Conservation (phyloP, 2,797 vertebrate genomes). For the Petrocephalus sullivani region DNA sequence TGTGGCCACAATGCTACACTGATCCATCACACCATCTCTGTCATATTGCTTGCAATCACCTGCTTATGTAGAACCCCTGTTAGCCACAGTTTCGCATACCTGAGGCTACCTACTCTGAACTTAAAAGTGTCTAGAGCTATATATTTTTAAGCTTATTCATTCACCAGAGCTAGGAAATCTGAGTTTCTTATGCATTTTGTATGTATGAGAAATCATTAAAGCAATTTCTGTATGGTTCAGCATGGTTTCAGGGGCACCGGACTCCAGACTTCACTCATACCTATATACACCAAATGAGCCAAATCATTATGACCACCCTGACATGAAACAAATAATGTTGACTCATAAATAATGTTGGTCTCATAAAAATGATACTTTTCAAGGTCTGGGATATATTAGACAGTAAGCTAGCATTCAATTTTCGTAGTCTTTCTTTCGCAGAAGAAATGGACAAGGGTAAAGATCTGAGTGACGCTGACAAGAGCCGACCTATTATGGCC, state of each 20-base stretch:
- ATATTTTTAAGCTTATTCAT: not conserved
- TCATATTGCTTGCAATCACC: not conserved
- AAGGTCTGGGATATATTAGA: not conserved
- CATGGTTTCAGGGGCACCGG: not conserved
- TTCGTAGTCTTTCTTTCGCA: not conserved
- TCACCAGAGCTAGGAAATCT: not conserved
- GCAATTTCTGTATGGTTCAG: not conserved
- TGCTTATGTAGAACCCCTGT: not conserved
- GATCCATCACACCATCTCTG: not conserved
- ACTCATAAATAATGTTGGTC: not conserved
- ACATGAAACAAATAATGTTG: not conserved
- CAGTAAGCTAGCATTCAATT: not conserved
- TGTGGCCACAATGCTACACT: not conserved
- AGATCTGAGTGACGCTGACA: not conserved
- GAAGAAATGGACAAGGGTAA: not conserved
- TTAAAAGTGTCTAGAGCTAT: not conserved
- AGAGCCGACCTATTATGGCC: not conserved
- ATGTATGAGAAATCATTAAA: not conserved
- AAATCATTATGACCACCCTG: not conserved
- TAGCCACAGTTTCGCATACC: not conserved
- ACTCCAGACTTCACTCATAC: not conserved
- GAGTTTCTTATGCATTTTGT: not conserved
- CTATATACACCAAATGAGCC: not conserved
- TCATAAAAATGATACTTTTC: not conserved
- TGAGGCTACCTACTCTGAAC: not conserved